phyloP scores from a whole-genome alignment of 1,140 invertebrate genomes.

The Papilio polyxenes region DNA sequence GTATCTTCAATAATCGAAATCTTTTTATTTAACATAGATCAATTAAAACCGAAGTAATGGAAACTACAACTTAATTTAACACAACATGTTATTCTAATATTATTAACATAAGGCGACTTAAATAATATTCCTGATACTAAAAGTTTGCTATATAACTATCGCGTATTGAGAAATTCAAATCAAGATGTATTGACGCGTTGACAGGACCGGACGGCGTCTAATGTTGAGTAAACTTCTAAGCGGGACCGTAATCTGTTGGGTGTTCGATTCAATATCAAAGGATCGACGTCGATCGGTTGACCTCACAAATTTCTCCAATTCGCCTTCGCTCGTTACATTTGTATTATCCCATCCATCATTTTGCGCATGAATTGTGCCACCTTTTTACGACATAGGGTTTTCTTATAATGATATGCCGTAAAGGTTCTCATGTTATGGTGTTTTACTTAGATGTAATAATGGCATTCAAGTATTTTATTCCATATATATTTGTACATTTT shows the following conservation, averaged over 20 bases:
- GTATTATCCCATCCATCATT: conserved; percentile 64
- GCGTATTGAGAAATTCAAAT: conserved; percentile 52
- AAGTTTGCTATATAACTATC: conserved; percentile 32
- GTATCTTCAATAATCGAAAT: no score
- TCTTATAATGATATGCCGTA: conserved; percentile 30
- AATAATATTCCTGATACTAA: neutral
- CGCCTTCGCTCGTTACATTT: conserved; percentile 58
- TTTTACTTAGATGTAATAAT: neutral
- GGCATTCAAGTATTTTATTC: no score
- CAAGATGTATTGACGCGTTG: conserved; percentile 61
- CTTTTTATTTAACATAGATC: neutral
- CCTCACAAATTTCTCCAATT: conserved; percentile 61
- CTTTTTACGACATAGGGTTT: conserved; percentile 18
- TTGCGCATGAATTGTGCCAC: conserved; percentile 47
- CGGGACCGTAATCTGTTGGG: conserved; percentile 63
- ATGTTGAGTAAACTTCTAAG: conserved; percentile 63
- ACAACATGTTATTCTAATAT: neutral
- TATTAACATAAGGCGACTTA: neutral
- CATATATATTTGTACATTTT: no score
- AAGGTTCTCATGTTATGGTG: neutral
- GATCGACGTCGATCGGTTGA: conserved; percentile 59
- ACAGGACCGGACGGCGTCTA: conserved; percentile 49
- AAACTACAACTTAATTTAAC: neutral
- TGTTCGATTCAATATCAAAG: conserved; percentile 55
- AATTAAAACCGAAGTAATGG: neutral